Base-by-base conservation (phyloP, 2,888 invertebrate genomes). In the Alcis repandata region DNA sequence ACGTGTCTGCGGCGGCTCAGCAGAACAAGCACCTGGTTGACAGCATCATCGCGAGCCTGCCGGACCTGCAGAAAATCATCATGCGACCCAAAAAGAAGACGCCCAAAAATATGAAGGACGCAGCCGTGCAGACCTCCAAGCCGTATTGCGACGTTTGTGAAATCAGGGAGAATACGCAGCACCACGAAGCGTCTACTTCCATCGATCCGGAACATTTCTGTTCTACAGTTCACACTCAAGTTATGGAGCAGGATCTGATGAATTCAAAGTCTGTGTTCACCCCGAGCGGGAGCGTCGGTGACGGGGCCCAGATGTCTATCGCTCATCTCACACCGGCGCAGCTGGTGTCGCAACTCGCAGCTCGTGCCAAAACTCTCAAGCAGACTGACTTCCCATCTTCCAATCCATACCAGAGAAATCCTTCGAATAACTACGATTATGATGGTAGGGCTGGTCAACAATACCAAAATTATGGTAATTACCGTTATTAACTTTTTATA, bases 291-390 rank as follows among this genome's bases (percentile, higher is more conserved):
- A 86, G 89, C 70, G 73, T 83, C 17, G 74, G 82, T 2, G 87
- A 86, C 40, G 82, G 86, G 36, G 85, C 86, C 27, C 82, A 89
- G 1, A 88, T 93, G 63, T 93, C 93, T 6, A 91, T 93, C 54
- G 87, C 92, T 15, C 93, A 93, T 63, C 79, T 93, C 72, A 93
- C 93, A 13, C 92, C 93, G 2, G 93, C 93, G 33, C 93, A 93
- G 74, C 76, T 93, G 60, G 92, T 93, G 59, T 92, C 91, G 0
- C 93, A 92, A 77, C 73, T 92, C 48, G 92, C 91, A 22, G 92
- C 92, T 10, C 86, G 92, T 27, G 93, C 93, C 68, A 93, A 92
- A 79, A 89, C 91, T 0, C 65, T 92, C 72, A 88, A 91, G 74
- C 87, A 91, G 51, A 61, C 79, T 0, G 87, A 89, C 1, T 72